These are phyloP conservation scores for Tachuris rubrigastra DNA, from an alignment of 2,113 vertebrate species.

Conservation along the genomic window DNA sequence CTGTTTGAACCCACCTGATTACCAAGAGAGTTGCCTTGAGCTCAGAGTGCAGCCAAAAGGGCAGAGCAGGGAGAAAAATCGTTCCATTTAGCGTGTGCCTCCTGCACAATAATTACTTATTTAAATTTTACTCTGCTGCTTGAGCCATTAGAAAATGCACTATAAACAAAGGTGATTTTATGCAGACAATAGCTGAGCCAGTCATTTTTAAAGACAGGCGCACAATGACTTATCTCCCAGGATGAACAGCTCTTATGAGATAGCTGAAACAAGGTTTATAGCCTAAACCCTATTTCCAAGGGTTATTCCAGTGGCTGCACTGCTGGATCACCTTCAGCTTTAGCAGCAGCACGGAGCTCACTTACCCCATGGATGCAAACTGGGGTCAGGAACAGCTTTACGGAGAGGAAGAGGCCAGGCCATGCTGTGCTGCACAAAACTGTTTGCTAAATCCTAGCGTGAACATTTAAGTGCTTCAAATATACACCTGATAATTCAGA, in stretches of 20 bases:
- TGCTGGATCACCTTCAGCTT: constrained; percentile 23
- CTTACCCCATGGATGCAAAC: not conserved
- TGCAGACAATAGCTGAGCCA: constrained; percentile 63
- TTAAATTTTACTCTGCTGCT: constrained; percentile 46
- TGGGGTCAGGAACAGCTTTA: not conserved
- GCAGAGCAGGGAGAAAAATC: not conserved
- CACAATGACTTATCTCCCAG: constrained; percentile 28
- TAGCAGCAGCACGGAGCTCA: not conserved
- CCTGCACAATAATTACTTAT: constrained; percentile 32
- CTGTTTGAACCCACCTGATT: not conserved
- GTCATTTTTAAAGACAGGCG: constrained; percentile 47
- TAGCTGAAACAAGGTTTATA: constrained; percentile 30
- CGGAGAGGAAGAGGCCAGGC: not conserved
- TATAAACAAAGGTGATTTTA: constrained; percentile 41
- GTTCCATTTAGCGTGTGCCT: not conserved
- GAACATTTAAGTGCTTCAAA: constrained; percentile 59
- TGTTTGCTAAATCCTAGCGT: constrained; percentile 38
- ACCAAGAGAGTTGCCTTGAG: not conserved
- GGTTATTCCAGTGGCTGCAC: constrained; percentile 46
- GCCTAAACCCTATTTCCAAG: constrained; percentile 59
- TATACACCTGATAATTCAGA: constrained; percentile 69
- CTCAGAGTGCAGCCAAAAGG: constrained; percentile 14
- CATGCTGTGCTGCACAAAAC: not conserved
- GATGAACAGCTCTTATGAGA: constrained; percentile 25
- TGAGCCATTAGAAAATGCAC: constrained; percentile 6